Percentiles rank a stretch among this genome's conserved stretches.
phyloP scores from a whole-genome alignment of 2,113 vertebrate genomes.

The Erinaceus europaeus region DNA sequence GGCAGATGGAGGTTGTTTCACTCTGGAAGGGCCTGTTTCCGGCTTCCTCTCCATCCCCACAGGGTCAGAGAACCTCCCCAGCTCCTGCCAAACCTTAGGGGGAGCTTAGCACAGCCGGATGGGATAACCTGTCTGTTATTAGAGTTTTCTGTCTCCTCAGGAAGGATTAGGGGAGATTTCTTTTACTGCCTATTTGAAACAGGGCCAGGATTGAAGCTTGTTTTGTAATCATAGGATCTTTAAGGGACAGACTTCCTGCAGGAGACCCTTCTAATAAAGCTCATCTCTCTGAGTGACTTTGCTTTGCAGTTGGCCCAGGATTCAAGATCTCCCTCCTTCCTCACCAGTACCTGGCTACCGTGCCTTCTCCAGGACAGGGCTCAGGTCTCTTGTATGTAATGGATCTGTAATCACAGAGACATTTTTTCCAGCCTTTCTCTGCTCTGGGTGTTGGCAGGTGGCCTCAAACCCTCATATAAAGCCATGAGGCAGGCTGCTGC shows the following conservation, averaged over 20 bases:
- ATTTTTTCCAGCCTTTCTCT: accelerated
- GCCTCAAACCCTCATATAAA: accelerated
- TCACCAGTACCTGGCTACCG: accelerated
- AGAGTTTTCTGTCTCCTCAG: constrained; percentile 22
- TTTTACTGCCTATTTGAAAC: constrained; percentile 20
- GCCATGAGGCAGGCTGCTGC: not conserved
- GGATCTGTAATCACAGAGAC: not conserved
- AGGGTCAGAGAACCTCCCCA: not conserved
- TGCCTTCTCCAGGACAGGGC: not conserved
- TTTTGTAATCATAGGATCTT: not conserved
- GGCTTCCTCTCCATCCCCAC: not conserved
- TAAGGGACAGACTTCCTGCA: not conserved
- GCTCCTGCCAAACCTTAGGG: not conserved
- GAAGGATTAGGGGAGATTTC: constrained; percentile 64
- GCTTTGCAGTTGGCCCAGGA: not conserved
- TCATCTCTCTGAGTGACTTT: accelerated
- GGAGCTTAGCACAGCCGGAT: constrained; percentile 5
- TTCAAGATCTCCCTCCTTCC: accelerated
- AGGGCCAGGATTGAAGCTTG: not conserved
- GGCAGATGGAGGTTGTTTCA: not conserved
- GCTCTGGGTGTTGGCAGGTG: no score
- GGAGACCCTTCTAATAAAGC: not conserved
- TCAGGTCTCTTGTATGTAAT: not conserved
- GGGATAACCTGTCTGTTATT: constrained; percentile 31
- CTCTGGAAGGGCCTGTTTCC: not conserved